Conservation (phyloP, 1,140 invertebrate species). For the Heliconius melpomene region DNA sequence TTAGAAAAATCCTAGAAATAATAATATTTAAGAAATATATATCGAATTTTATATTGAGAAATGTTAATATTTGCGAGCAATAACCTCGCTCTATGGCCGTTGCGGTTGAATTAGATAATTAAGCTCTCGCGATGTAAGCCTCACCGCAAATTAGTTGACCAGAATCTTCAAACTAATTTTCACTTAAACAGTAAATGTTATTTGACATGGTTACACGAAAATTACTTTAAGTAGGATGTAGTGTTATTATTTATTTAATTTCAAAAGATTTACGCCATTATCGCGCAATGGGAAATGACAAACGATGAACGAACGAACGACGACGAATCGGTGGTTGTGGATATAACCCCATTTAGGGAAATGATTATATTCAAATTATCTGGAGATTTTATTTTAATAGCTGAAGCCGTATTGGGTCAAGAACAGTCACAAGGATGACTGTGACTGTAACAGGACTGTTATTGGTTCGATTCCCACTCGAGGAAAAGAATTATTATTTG, state of each 20-base stretch:
- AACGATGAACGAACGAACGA: not conserved
- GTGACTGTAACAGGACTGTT: too few species aligned
- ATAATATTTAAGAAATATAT: not conserved
- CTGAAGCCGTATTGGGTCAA: too few species aligned
- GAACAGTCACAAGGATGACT: too few species aligned
- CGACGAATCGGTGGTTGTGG: too few species aligned
- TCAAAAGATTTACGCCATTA: not conserved
- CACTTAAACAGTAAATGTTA: not conserved
- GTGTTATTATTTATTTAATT: not conserved
- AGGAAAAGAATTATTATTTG: too few species aligned
- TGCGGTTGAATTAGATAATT: conserved; percentile 32
- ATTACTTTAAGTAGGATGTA: not conserved
- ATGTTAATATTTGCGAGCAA: conserved; percentile 20
- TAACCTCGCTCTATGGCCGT: conserved; percentile 23
- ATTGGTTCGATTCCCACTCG: too few species aligned
- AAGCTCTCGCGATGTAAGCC: conserved; percentile 21
- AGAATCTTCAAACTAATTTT: conserved; percentile 11
- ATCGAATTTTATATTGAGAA: not conserved
- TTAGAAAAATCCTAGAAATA: not conserved
- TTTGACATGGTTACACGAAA: not conserved
- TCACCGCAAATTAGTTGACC: conserved; percentile 24
- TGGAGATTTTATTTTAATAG: too few species aligned
- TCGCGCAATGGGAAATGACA: not conserved
- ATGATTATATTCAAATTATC: too few species aligned
- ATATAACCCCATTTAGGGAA: too few species aligned